Conservation (phyloP, 2,113 vertebrate species). For the Phoxinus phoxinus region DNA sequence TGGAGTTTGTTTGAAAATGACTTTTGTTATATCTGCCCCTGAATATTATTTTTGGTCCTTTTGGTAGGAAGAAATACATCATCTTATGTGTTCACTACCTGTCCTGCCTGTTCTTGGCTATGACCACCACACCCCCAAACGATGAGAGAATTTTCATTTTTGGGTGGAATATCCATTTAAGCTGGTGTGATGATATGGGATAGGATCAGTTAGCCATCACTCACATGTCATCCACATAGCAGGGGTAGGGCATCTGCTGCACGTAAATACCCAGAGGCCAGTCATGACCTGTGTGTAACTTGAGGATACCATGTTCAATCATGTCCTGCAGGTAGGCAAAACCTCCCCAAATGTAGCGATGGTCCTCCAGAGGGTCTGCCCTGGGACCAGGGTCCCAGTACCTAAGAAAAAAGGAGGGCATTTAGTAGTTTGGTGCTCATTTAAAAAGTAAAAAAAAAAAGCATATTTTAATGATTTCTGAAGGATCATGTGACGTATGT, state of each 20-base stretch:
- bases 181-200: background rate
- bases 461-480: background rate
- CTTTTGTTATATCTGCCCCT: no score
- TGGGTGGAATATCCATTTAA: background rate
- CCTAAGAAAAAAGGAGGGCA: conserved; percentile 65
- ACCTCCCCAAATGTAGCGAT: conserved; percentile 95
- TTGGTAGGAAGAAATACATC: no score
- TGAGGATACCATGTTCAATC: conserved; percentile 92
- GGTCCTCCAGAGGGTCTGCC: conserved; percentile 91
- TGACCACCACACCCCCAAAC: background rate
- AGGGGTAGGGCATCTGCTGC: conserved; percentile 98
- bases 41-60: no score
- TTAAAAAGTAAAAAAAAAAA: background rate
- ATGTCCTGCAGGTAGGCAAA: conserved; percentile 98
- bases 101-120: no score
- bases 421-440: background rate
- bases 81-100: no score
- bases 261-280: conserved; percentile 87
- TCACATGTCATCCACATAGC: conserved; percentile 96
- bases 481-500: background rate
- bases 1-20: no score
- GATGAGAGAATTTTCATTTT: background rate
- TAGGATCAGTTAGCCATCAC: conserved; percentile 60
- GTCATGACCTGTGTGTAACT: conserved; percentile 81
- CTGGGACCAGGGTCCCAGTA: conserved; percentile 97